Conservation (phyloP, 2,888 invertebrate species). For the Trilocha varians region DNA sequence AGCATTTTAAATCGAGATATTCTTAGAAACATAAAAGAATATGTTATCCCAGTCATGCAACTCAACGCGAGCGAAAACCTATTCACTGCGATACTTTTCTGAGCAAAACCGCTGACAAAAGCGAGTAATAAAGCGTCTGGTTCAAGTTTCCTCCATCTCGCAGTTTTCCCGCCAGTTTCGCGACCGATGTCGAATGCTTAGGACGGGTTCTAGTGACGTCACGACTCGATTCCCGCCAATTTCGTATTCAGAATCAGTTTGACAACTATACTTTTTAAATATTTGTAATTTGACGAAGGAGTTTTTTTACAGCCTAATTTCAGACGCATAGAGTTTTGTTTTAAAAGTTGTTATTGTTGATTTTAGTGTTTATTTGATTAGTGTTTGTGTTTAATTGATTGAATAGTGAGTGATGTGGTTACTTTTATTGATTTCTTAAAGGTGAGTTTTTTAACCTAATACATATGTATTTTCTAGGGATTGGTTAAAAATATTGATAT, state of each 20-base stretch:
- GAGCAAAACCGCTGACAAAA: no score
- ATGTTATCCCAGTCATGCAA: no score
- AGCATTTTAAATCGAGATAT: no score
- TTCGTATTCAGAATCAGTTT: constrained; percentile 3
- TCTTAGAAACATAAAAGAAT: no score
- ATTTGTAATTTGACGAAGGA: not conserved
- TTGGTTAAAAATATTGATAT: no score
- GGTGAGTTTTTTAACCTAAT: not conserved
- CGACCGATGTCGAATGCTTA: constrained; percentile 16
- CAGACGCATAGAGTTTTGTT: not conserved
- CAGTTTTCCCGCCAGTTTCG: constrained; percentile 38
- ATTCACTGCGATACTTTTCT: no score
- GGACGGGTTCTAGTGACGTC: constrained; percentile 2
- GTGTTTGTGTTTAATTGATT: not conserved
- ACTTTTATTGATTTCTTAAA: not conserved
- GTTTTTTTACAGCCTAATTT: not conserved
- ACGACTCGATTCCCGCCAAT: constrained; percentile 1
- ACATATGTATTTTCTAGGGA: no score
- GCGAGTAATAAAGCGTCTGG: not conserved
- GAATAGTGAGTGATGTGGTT: not conserved
- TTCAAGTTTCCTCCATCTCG: constrained; percentile 1
- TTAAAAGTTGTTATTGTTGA: not conserved
- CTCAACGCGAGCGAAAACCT: no score
- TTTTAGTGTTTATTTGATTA: no score
- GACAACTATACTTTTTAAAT: not conserved